Conservation (phyloP, 2,888 invertebrate genomes). For the Megalurothrips usitatus region DNA sequence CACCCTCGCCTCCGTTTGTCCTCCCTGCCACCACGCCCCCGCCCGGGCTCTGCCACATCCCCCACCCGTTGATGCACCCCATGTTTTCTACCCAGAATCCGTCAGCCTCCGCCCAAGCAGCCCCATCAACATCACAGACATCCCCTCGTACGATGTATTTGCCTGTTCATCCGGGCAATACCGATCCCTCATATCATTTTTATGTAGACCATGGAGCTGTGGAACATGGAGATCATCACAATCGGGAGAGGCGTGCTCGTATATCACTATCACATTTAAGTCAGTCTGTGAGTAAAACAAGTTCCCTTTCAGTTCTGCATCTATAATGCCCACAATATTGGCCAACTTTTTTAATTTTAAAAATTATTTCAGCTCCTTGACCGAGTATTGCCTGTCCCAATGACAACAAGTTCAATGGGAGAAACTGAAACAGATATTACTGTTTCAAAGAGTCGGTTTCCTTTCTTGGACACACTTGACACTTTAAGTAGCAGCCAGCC, state of each 20-base stretch:
- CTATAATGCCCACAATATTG: background rate
- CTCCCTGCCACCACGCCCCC: background rate
- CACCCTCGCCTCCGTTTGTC: background rate
- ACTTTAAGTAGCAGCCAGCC: constrained; percentile 43
- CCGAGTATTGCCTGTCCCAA: constrained; percentile 41
- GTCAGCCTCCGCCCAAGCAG: background rate
- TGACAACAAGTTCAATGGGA: constrained; percentile 53
- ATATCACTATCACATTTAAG: constrained; percentile 11
- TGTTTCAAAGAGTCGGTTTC: constrained; percentile 48
- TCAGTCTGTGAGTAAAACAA: background rate
- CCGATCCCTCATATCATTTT: background rate
- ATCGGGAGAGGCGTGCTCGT: background rate
- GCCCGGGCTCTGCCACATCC: background rate
- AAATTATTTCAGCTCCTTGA: background rate
- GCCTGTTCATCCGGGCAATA: background rate
- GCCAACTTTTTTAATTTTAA: background rate
- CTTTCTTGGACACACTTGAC: background rate
- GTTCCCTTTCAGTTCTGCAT: background rate
- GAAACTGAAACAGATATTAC: constrained; percentile 56
- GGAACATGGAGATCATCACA: background rate
- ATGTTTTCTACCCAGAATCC: background rate
- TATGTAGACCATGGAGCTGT: background rate
- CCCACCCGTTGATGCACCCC: background rate
- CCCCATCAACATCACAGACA: background rate
- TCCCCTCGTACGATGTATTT: background rate